Evolutionary conservation across 1,140 invertebrate species (phyloP).

Genomic region (Trachymyrmex cornetzi): DNA sequence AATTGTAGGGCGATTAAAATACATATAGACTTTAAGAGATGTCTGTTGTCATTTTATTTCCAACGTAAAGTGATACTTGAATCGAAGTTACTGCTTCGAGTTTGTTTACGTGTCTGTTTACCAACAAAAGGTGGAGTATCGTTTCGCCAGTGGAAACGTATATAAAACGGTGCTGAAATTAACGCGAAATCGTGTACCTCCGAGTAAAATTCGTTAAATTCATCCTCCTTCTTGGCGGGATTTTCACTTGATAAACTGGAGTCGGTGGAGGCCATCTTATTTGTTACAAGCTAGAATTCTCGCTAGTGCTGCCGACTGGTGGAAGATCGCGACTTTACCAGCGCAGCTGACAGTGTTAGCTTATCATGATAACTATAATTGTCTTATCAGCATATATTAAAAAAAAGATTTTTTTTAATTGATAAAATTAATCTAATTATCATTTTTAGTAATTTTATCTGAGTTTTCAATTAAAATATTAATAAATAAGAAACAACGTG

Average conservation of each 20-base stretch:
- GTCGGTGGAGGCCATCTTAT: conserved; percentile 85
- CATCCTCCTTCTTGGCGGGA: conserved; percentile 87
- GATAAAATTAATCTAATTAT: neutral
- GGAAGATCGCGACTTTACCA: neutral
- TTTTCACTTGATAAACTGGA: conserved; percentile 82
- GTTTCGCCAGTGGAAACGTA: neutral
- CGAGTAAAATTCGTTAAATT: conserved; percentile 90
- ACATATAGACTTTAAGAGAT: neutral
- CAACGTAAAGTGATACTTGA: conserved; percentile 62
- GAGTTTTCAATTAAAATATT: conserved; percentile 5
- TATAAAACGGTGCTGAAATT: neutral
- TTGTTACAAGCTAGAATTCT: conserved; percentile 58
- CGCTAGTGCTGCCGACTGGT: conserved; percentile 49
- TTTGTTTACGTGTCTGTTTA: conserved; percentile 21
- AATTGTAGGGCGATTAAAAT: neutral
- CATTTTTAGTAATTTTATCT: neutral
- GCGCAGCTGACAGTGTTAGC: neutral
- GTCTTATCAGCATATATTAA: neutral
- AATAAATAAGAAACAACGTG: neutral
- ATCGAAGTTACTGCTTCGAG: conserved; percentile 9
- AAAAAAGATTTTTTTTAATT: neutral
- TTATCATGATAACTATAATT: neutral
- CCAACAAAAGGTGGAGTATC: neutral
- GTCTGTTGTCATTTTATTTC: conserved; percentile 28
- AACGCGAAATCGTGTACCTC: conserved; percentile 86